Percentiles rank a stretch among this genome's conserved stretches.
phyloP scores from a whole-genome alignment of 2,113 vertebrate genomes.

The Scopus umbretta region DNA sequence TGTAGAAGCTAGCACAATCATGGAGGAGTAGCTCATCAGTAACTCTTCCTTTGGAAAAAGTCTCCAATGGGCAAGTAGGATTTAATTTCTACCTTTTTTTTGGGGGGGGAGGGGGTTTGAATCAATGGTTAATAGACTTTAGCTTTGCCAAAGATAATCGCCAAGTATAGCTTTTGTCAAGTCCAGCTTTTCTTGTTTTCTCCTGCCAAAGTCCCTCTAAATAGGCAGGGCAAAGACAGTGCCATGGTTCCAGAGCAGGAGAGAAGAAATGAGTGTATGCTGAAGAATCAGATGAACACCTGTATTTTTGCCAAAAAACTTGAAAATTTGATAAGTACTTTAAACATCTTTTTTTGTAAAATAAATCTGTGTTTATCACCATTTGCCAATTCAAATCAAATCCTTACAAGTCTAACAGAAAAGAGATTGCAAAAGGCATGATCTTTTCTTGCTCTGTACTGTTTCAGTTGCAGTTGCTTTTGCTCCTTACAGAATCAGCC shows the following conservation, averaged over 20 bases:
- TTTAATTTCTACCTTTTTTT: conserved; percentile 27
- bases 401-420: not conserved
- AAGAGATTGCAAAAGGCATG: not conserved
- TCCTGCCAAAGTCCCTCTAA: not conserved
- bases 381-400: not conserved
- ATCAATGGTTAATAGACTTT: not conserved
- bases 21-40: conserved; percentile 11
- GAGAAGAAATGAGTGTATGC: not conserved
- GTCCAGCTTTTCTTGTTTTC: not conserved
- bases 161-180: not conserved
- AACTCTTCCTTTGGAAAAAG: not conserved
- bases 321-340: not conserved
- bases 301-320: not conserved
- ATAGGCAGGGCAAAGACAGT: not conserved
- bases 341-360: not conserved
- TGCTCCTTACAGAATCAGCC: not conserved
- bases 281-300: not conserved
- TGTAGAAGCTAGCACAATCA: not conserved
- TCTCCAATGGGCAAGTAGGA: not conserved
- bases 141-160: not conserved
- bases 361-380: not conserved
- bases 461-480: not conserved
- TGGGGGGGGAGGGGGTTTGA: too few species aligned
- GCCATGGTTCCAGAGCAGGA: not conserved
- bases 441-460: not conserved